Evolutionary conservation across 35 echinoderm and acorn worm genomes (phyloP).

Genomic region (Apostichopus japonicus): DNA sequence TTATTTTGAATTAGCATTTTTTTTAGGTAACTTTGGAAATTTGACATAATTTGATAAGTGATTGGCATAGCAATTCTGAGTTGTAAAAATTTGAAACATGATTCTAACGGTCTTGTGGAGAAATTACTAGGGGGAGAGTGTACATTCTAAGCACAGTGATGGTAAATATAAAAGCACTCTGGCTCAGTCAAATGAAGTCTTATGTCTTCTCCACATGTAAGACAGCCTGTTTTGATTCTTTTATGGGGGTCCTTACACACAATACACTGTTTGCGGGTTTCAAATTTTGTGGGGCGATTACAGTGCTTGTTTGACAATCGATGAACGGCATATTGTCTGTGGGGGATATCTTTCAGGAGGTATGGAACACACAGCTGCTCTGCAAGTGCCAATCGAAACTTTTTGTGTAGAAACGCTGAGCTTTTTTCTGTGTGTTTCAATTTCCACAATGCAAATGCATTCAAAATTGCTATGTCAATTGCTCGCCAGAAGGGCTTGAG

Average conservation of each 20-base stretch:
- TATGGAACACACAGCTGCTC: neutral
- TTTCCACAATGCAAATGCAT: constrained; percentile 42
- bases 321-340: neutral
- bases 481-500: neutral
- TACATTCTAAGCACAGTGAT: too few relatives aligned
- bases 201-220: neutral
- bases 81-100: too few relatives aligned
- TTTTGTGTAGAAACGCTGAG: neutral
- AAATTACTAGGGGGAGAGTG: too few relatives aligned
- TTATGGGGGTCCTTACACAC: neutral
- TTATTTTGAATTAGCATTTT: too few relatives aligned
- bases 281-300: neutral
- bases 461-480: constrained; percentile 27
- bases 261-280: neutral
- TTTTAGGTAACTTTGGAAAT: too few relatives aligned
- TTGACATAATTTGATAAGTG: too few relatives aligned
- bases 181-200: neutral
- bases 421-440: neutral
- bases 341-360: neutral
- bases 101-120: too few relatives aligned
- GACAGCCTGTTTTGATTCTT: neutral
- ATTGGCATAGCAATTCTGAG: too few relatives aligned
- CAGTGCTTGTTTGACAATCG: neutral
- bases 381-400: neutral
- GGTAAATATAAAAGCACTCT: too few relatives aligned